phyloP scores from a whole-genome alignment of 2,113 vertebrate species.

The Eulacestoma nigropectus region DNA sequence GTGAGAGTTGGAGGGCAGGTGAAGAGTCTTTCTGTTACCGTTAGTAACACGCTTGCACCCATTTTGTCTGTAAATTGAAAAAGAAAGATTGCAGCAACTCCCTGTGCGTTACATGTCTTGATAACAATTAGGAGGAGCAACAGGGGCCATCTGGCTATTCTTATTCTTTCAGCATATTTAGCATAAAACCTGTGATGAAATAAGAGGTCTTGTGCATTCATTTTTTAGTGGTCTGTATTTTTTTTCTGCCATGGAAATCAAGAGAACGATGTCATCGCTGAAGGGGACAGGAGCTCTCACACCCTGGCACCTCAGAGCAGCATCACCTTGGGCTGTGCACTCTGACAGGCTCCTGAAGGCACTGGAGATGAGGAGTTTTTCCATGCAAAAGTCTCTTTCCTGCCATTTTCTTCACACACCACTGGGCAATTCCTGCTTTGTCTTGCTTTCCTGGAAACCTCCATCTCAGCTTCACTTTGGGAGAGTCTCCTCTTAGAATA shows the following conservation, averaged over 20 bases:
- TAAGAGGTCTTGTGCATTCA: not conserved
- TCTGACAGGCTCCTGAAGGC: not conserved
- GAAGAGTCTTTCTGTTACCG: constrained; percentile 47
- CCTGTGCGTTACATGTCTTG: not conserved
- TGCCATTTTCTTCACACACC: not conserved
- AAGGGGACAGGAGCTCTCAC: not conserved
- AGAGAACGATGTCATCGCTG: accelerated
- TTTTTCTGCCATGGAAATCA: not conserved
- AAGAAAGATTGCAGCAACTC: not conserved
- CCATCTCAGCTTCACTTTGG: not conserved
- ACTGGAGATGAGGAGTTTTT: not conserved
- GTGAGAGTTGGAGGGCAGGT: constrained; percentile 44
- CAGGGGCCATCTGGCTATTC: not conserved
- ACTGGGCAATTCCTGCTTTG: not conserved
- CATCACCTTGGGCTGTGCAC: accelerated
- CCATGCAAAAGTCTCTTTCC: not conserved
- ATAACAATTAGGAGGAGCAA: not conserved
- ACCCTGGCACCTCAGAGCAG: not conserved
- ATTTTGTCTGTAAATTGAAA: constrained; percentile 8
- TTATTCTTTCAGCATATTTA: not conserved
- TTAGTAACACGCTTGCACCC: constrained; percentile 23
- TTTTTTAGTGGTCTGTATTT: not conserved
- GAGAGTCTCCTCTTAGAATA: not conserved
- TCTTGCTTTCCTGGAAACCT: not conserved
- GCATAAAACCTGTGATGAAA: not conserved